phyloP scores from a whole-genome alignment of 2,888 invertebrate genomes.

The Nematopogon swammerdamellus region DNA sequence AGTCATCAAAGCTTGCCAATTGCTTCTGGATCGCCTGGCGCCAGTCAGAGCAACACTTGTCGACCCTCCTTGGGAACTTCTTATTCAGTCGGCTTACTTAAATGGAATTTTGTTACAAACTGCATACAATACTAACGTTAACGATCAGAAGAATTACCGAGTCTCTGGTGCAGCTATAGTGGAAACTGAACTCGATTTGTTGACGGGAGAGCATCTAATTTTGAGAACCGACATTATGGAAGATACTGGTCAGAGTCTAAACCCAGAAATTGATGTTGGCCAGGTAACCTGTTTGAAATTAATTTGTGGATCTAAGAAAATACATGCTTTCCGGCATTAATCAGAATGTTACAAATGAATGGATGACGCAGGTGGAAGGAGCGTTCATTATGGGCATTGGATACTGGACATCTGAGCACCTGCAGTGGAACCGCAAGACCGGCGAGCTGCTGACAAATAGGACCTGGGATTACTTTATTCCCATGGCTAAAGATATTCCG shows the following conservation, averaged over 20 bases:
- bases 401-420: conserved; percentile 57
- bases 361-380: conserved; percentile 37
- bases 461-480: conserved; percentile 62
- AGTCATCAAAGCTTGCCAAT: conserved; percentile 40
- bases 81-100: conserved; percentile 41
- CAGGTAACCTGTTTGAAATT: conserved; percentile 34
- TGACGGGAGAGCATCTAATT: conserved; percentile 68
- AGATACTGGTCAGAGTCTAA: conserved; percentile 64
- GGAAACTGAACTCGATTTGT: conserved; percentile 70
- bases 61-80: conserved; percentile 47
- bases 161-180: conserved; percentile 55
- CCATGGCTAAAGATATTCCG: conserved; percentile 58
- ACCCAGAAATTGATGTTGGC: conserved; percentile 65
- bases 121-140: conserved; percentile 21
- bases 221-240: conserved; percentile 63
- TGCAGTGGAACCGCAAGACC: conserved; percentile 45
- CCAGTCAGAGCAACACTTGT: conserved; percentile 36
- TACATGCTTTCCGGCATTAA: too few relatives aligned
- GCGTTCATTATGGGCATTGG: conserved; percentile 59
- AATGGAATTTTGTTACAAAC: conserved; percentile 35
- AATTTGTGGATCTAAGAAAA: too few relatives aligned
- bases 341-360: too few relatives aligned
- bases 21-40: conserved; percentile 33
- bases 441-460: conserved; percentile 55
- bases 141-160: conserved; percentile 24